Evolutionary conservation across 2,113 vertebrate genomes (phyloP), one percentile per base, ranked within the genome.

Genomic region (Lycocorax pyrrhopterus): DNA sequence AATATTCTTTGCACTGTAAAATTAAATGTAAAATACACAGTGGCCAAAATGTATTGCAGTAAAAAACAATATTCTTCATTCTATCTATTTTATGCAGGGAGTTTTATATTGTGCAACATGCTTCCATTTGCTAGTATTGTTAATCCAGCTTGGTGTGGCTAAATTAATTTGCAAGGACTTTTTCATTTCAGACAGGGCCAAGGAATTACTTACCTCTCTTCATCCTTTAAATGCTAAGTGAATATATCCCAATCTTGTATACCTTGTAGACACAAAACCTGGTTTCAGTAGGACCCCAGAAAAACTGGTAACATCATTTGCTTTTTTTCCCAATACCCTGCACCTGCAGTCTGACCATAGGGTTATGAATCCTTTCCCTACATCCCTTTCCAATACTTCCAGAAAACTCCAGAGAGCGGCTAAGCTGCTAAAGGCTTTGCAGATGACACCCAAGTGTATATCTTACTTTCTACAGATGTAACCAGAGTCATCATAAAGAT

Each of bases 401-500:
- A 89, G 49, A 81, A 89, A 69, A 49, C 56, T 90, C 46, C 51
- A 86, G 82, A 77, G 73, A 84, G 64, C 13, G 9, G 8, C 68
- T 88, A 77, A 92, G 68, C 56, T 93, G 83, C 83, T 77, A 20
- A 33, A 81, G 62, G 89, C 75, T 86, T 87, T 94, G 63, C 52
- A 88, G 93, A 96, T 92, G 72, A 90, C 79, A 93, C 84, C 71
- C 93, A 90, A 96, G 84, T 63, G 75, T 52, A 19, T 90, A 91
- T 93, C 93, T 86, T 51, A 71, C 87, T 96, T 96, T 95, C 87
- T 86, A 80, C 85, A 96, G 63, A 93, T 86, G 75, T 55, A 95
- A 85, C 63, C 67, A 90, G 71, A 90, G 63, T 51, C 60, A 62
- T 93, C 90, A 86, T 51, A 93, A 94, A 90, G 87, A 93, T 77